These are phyloP conservation scores for Microchirus variegatus DNA, from an alignment of 2,797 vertebrate genomes.

Conservation along the genomic window DNA sequence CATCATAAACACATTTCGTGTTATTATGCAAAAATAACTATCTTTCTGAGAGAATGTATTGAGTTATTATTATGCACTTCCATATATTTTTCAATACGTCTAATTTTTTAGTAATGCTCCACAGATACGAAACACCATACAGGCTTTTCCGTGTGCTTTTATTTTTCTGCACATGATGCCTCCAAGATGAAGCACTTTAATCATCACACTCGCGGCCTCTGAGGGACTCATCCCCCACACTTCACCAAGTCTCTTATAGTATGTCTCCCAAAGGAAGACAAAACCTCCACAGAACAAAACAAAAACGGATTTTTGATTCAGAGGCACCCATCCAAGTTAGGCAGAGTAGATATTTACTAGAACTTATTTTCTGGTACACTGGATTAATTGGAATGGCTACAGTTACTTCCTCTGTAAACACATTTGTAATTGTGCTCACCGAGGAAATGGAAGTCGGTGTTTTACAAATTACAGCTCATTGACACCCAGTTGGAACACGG, in stretches of 20 bases:
- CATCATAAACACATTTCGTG: no score
- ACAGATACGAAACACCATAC: background rate
- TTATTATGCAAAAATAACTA: background rate
- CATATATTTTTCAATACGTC: background rate
- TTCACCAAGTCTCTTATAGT: background rate
- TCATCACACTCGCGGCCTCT: slow-evolving; percentile 4
- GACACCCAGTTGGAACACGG: slow-evolving; percentile 17
- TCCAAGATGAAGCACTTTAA: slow-evolving; percentile 19
- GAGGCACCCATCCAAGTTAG: slow-evolving; percentile 38
- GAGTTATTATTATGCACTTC: background rate
- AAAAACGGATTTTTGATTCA: slow-evolving; percentile 27
- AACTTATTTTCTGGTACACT: slow-evolving; percentile 62
- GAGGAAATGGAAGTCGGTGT: slow-evolving; percentile 44
- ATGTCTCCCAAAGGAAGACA: slow-evolving; percentile 27
- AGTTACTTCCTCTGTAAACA: slow-evolving; percentile 50
- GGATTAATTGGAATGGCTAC: slow-evolving; percentile 58
- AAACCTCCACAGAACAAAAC: slow-evolving; percentile 28
- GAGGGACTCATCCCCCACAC: slow-evolving; percentile 7
- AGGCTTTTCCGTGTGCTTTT: background rate
- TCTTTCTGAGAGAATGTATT: background rate
- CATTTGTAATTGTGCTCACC: slow-evolving; percentile 53
- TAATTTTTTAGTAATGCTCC: background rate
- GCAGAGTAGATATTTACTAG: slow-evolving; percentile 42
- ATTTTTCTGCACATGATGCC: background rate
- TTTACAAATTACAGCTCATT: slow-evolving; percentile 40